phyloP scores from a whole-genome alignment of 2,888 invertebrate genomes.

The Polietes domitor region DNA sequence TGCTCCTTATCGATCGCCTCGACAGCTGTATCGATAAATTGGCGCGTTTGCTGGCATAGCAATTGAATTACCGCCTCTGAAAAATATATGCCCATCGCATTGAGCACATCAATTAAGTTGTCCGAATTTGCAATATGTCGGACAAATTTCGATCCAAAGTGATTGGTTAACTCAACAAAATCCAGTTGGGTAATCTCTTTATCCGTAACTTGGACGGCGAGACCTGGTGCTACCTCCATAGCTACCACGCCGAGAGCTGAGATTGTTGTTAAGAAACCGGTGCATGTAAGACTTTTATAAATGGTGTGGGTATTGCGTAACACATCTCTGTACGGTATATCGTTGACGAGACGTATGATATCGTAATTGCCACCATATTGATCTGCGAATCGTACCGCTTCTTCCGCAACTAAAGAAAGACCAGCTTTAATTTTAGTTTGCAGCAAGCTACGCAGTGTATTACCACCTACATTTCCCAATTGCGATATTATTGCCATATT shows the following conservation, averaged over 20 bases:
- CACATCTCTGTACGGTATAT: slow-evolving; percentile 75
- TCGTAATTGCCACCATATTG: slow-evolving; percentile 69
- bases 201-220: slow-evolving; percentile 11
- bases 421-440: slow-evolving; percentile 54
- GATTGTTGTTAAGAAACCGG: slow-evolving; percentile 47
- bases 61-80: slow-evolving; percentile 67
- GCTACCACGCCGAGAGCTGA: slow-evolving; percentile 19
- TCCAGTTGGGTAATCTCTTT: slow-evolving; percentile 59
- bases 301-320: slow-evolving; percentile 67
- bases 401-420: slow-evolving; percentile 61
- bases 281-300: slow-evolving; percentile 50
- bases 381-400: neutral
- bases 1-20: slow-evolving; percentile 54
- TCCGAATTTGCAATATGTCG: slow-evolving; percentile 70
- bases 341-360: slow-evolving; percentile 76
- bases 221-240: slow-evolving; percentile 41
- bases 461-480: slow-evolving; percentile 43
- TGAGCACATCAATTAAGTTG: slow-evolving; percentile 72
- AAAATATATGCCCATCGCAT: slow-evolving; percentile 70
- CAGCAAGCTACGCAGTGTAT: slow-evolving; percentile 31
- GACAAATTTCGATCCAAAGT: slow-evolving; percentile 73
- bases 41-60: slow-evolving; percentile 71
- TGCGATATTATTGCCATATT: slow-evolving; percentile 71
- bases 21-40: slow-evolving; percentile 71
- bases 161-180: slow-evolving; percentile 63